Evolutionary conservation across 2,797 vertebrate genomes (phyloP), one percentile per base, ranked within the genome.

Genomic region (Melopsittacus undulatus): DNA sequence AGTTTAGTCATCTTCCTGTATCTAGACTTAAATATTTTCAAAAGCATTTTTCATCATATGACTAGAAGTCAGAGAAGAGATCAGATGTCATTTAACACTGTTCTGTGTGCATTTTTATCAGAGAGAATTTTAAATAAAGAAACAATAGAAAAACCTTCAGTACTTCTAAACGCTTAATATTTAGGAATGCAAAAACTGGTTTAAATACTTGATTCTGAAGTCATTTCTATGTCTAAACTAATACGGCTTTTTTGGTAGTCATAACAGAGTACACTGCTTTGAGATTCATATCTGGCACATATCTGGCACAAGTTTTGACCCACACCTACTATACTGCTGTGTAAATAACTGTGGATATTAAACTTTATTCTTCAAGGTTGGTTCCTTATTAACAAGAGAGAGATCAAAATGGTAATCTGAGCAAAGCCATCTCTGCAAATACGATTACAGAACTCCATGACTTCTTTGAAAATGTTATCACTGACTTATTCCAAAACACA

Each of bases 1-100:
- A 89, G 69, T 96, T 96, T 94, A 97, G 92, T 97, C 96, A 92
- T 91, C 93, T 95, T 96, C 93, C 95, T 96, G 89, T 94, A 96
- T 91, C 89, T 94, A 94, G 76, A 94, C 81, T 96, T 85, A 94
- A 91, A 70, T 94, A 93, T 94, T 95, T 89, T 90, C 79, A 93
- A 91, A 88, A 96, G 76, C 79, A 90, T 92, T 94, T 94, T 95
- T 95, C 85, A 92, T 90, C 82, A 94, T 70, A 27, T 82, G 80
- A 63, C 82, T 78, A 67, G 66, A 75, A 91, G 90, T 93, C 93
- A 95, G 62, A 85, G 78, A 81, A 92, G 80, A 92, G 92, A 80
- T 96, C 86, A 78, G 66, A 96, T 95, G 92, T 91, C 81, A 89
- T 51, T 82, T 84, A 90, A 90, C 84, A 83, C 81, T 91, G 38